Conservation (phyloP, 2,113 vertebrate genomes). For the Felis chaus region DNA sequence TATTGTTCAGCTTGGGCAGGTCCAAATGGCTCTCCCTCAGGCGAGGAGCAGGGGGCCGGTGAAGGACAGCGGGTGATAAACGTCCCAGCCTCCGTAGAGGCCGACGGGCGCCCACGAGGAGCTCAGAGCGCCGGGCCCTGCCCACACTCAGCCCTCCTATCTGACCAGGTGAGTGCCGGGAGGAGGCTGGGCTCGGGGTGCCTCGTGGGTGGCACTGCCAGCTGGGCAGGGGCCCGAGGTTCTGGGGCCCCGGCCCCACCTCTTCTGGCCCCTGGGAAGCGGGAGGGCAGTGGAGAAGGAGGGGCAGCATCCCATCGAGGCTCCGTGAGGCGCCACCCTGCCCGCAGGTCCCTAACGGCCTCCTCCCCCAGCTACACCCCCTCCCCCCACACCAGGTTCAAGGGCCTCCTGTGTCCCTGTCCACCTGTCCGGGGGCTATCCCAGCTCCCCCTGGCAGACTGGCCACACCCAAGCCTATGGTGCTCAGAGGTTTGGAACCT, state of each 20-base stretch:
- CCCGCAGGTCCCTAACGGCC: not conserved
- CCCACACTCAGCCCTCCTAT: not conserved
- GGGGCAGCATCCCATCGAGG: not conserved
- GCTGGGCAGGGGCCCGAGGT: too few relatives aligned
- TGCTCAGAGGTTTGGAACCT: not conserved
- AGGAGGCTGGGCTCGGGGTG: not conserved
- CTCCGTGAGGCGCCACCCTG: fast-evolving
- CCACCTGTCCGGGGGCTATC: not conserved
- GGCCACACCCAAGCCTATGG: not conserved
- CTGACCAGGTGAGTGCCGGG: not conserved
- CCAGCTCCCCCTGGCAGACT: not conserved
- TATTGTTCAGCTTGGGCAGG: slow-evolving; percentile 85
- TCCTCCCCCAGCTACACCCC: not conserved
- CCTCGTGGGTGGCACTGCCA: fast-evolving
- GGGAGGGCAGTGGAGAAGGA: not conserved
- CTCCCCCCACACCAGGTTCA: fast-evolving
- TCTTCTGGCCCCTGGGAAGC: not conserved
- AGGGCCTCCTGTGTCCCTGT: not conserved
- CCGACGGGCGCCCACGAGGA: fast-evolving
- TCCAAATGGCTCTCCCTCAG: slow-evolving; percentile 81
- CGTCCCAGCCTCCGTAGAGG: not conserved
- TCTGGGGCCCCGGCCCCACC: fast-evolving
- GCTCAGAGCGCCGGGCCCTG: not conserved
- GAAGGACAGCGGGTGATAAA: slow-evolving; percentile 78
- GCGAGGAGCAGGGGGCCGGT: slow-evolving; percentile 72